phyloP scores from a whole-genome alignment of 2,113 vertebrate species.

The Oncorhynchus tshawytscha region DNA sequence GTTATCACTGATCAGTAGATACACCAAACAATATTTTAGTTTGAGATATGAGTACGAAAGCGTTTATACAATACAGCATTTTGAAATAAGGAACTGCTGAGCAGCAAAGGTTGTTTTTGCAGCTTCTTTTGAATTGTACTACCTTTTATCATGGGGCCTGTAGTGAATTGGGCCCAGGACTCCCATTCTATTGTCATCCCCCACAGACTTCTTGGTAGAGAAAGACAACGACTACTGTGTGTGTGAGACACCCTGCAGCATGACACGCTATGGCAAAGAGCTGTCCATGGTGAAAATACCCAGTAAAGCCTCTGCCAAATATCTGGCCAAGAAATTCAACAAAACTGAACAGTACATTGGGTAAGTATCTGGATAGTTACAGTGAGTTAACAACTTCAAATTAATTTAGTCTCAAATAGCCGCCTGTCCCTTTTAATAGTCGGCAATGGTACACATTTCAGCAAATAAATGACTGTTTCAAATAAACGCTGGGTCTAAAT shows the following conservation, averaged over 20 bases:
- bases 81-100: no score
- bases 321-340: slow-evolving; percentile 94
- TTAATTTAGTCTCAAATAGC: no score
- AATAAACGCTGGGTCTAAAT: no score
- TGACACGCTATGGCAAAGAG: slow-evolving; percentile 93
- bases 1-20: neutral
- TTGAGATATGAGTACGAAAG: no score
- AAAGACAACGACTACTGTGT: slow-evolving; percentile 87
- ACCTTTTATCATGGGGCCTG: neutral
- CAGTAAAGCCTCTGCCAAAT: slow-evolving; percentile 90
- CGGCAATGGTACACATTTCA: no score
- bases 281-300: slow-evolving; percentile 97
- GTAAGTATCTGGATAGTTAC: slow-evolving; percentile 71
- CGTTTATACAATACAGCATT: no score
- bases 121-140: neutral
- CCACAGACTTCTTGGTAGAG: slow-evolving; percentile 87
- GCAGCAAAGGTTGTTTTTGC: no score
- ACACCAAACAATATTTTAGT: neutral
- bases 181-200: slow-evolving; percentile 38
- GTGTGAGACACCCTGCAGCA: slow-evolving; percentile 90
- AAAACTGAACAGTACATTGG: slow-evolving; percentile 91
- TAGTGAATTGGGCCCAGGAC: neutral
- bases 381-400: no score
- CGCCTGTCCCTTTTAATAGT: no score
- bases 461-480: no score